Evolutionary conservation across 2,113 vertebrate genomes (phyloP).

Genomic region (Chroicocephalus ridibundus): DNA sequence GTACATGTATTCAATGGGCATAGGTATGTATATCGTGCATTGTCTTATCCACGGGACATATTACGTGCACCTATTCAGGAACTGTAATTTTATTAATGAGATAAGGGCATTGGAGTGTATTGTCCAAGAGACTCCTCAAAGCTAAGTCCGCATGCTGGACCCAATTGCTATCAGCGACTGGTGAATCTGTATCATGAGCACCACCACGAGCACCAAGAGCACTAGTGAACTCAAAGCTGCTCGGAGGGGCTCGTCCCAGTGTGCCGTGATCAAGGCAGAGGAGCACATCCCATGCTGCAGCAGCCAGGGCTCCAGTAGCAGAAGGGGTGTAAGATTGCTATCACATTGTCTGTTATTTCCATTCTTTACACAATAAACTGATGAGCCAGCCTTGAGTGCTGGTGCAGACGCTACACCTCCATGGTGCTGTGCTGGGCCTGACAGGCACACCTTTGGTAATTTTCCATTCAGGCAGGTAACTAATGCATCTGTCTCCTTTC

Average conservation of each 20-base stretch:
- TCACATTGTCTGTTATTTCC: not conserved
- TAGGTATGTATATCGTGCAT: not conserved
- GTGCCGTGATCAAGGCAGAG: not conserved
- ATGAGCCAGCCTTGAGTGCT: not conserved
- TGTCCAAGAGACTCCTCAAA: not conserved
- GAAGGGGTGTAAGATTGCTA: not conserved
- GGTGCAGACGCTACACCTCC: not conserved
- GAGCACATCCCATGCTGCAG: not conserved
- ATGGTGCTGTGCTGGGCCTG: not conserved
- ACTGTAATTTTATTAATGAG: not conserved
- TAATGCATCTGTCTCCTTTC: not conserved
- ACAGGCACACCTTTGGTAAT: not conserved
- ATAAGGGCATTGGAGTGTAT: not conserved
- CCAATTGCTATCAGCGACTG: not conserved
- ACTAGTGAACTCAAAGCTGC: not conserved
- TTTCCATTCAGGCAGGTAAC: not conserved
- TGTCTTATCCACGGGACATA: not conserved
- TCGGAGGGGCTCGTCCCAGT: not conserved
- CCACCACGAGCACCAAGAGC: not conserved
- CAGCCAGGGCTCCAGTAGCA: not conserved
- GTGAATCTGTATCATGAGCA: not conserved
- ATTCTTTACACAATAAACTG: not conserved
- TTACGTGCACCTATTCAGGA: not conserved
- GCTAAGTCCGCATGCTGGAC: not conserved
- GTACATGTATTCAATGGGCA: fast-evolving